Percentiles rank a stretch among this genome's conserved stretches.
Conservation (phyloP, 2,797 vertebrate species). For the Acridotheres tristis region DNA sequence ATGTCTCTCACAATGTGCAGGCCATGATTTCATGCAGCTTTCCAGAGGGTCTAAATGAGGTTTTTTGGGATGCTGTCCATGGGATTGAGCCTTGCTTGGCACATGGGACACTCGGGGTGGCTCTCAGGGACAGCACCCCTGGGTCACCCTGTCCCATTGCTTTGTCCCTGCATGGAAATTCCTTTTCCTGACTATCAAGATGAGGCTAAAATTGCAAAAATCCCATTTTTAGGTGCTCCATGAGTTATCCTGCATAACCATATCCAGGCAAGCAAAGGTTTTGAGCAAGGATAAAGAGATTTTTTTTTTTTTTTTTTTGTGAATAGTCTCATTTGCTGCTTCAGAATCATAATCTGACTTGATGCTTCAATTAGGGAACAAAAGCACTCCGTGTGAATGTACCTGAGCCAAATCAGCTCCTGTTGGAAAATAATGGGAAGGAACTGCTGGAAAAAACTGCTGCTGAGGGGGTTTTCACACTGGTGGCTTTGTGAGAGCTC, state of each 20-base stretch:
- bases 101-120: accelerated
- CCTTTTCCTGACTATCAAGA: background rate
- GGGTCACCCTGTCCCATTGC: background rate
- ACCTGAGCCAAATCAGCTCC: slow-evolving; percentile 14
- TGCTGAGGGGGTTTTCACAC: background rate
- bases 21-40: background rate
- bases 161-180: background rate
- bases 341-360: background rate
- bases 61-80: background rate
- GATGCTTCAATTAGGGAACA: slow-evolving; percentile 41
- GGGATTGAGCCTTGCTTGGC: background rate
- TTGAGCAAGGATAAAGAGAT: background rate
- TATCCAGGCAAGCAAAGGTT: background rate
- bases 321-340: slow-evolving; percentile 15
- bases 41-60: background rate
- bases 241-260: background rate
- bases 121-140: background rate
- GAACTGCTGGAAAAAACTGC: background rate
- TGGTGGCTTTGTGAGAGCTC: background rate
- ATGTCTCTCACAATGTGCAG: background rate
- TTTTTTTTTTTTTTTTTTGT: background rate
- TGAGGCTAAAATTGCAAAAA: background rate
- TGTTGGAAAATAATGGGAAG: background rate
- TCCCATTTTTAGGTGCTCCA: background rate
- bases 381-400: background rate